Evolutionary conservation across 2,797 vertebrate species (phyloP).

Genomic region (Margarornis squamiger): DNA sequence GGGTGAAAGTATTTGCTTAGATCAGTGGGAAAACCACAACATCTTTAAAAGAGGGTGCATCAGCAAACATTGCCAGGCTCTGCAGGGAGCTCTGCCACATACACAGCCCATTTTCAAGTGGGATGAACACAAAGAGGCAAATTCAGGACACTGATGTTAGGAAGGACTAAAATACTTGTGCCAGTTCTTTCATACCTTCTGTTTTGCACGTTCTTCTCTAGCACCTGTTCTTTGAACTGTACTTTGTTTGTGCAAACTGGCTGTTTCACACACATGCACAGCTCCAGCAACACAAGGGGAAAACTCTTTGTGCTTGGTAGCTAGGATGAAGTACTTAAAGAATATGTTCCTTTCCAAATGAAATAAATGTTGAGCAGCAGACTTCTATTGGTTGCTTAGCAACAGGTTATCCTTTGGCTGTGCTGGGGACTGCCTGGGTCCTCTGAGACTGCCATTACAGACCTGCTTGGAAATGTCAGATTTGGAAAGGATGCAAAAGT

Average conservation of each 20-base stretch:
- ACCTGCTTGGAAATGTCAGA: constrained; percentile 47
- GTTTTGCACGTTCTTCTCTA: neutral
- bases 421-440: neutral
- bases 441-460: constrained; percentile 39
- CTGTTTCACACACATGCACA: neutral
- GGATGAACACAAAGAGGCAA: neutral
- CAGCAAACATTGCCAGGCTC: neutral
- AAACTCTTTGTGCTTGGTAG: constrained; percentile 3
- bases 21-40: neutral
- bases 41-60: neutral
- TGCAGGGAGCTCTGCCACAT: neutral
- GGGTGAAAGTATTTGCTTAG: neutral
- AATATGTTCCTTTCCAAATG: constrained; percentile 32
- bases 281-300: neutral
- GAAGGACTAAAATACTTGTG: neutral
- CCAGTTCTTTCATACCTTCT: neutral
- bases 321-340: constrained; percentile 31
- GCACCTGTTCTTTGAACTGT: neutral
- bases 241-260: neutral
- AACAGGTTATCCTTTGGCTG: constrained; percentile 63
- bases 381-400: constrained; percentile 60
- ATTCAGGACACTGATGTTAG: neutral
- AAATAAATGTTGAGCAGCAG: constrained; percentile 50
- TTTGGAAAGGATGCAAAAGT: constrained; percentile 53
- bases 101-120: neutral